Base-by-base conservation (phyloP, 2,113 vertebrate species). In the Megaceryle maxima region DNA sequence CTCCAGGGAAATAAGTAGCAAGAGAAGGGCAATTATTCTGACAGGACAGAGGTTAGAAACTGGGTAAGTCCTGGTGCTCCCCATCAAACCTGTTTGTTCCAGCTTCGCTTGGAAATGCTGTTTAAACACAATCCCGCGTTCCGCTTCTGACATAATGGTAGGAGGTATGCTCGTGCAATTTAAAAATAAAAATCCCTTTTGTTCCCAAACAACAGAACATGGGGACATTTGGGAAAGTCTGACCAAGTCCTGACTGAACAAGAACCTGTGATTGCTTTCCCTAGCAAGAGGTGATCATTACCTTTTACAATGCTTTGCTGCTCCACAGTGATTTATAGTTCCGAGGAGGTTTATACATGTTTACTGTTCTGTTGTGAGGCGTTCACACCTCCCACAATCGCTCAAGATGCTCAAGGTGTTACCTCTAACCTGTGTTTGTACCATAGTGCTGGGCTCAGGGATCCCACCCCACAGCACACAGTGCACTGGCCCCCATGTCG, bases 161-260 rank as follows among this genome's bases (percentile, higher is more conserved):
- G 13, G 73, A 90, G 88, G 85, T 50, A 46, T 33, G 1, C 35
- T 82, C 5, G 70, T 74, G 63, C 77, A 41, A 63, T 73, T 63
- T 75, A 83, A 88, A 92, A 92, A 83, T 93, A 79, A 92, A 94
- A 95, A 83, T 92, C 83, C 28, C 83, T 83, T 96, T 97, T 96
- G 92, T 96, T 96, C 88, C 80, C 70, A n/a, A 87, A 89, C 55
- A 39, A 25, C 18, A 1, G 63, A 79, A 80, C 44, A 33, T 0
- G 0, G 28, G 77, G 77, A 74, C 70, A 50, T 29, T 93, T 39
- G 83, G 87, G 81, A 56, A 84, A 62, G 74, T 73, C 94, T 94
- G 95, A 89, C 77, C 46, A 2, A 51, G 92, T 73, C 92, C 91
- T 94, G 96, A 94, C 24, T 29, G 66, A 96, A 86, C 90, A 75